Percentiles rank a stretch among this genome's conserved stretches.
Conservation (phyloP, 2,888 invertebrate genomes). For the Coelinius sp. region DNA sequence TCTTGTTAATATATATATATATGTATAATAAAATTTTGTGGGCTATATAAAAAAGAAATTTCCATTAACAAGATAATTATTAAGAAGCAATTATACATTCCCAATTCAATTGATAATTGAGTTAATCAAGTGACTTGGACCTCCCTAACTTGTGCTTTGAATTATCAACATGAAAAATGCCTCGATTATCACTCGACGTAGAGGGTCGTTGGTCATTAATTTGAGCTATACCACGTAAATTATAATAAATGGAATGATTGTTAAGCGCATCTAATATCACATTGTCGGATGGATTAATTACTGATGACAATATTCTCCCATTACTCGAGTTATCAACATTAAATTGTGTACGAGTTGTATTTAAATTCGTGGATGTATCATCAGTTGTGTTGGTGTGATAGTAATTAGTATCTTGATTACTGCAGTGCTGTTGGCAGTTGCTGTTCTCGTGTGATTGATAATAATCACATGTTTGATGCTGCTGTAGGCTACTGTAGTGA, state of each 20-base stretch:
- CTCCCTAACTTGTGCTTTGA: conserved; percentile 66
- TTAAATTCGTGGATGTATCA: background rate
- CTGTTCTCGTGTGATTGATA: background rate
- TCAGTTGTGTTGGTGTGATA: background rate
- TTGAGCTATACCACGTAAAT: conserved; percentile 4
- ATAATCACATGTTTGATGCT: background rate
- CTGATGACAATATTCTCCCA: background rate
- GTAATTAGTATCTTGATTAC: background rate
- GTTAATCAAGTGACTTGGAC: conserved; percentile 67
- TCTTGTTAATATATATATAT: too few species aligned
- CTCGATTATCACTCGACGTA: conserved; percentile 1
- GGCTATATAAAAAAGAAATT: too few species aligned
- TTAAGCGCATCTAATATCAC: conserved; percentile 64
- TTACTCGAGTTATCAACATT: background rate
- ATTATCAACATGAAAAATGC: conserved; percentile 67
- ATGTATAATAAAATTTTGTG: too few species aligned
- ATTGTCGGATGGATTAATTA: conserved; percentile 69
- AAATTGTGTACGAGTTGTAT: background rate
- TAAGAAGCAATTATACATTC: too few species aligned
- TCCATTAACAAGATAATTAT: too few species aligned
- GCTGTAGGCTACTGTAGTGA: background rate
- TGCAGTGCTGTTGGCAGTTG: conserved; percentile 12
- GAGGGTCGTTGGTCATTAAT: conserved; percentile 20
- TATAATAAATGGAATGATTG: conserved; percentile 22
- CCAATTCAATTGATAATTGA: background rate